Evolutionary conservation across 2,888 invertebrate species (phyloP).

Genomic region (Pterobdella sp.): DNA sequence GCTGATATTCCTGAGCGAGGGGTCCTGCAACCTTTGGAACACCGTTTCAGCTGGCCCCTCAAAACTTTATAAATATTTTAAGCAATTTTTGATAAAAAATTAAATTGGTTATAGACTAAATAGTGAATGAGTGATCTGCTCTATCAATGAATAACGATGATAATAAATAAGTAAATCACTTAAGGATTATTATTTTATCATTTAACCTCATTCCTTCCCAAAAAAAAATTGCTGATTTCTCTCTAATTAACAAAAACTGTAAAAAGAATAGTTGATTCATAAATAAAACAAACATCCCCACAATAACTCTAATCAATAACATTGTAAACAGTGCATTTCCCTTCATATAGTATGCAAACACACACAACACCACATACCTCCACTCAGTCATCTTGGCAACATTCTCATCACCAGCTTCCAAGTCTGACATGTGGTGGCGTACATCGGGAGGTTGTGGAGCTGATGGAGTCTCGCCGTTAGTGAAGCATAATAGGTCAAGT

Average conservation of each 20-base stretch:
- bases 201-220: too few species aligned
- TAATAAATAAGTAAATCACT: too few species aligned
- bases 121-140: too few species aligned
- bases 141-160: too few species aligned
- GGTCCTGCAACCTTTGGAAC: constrained; percentile 4
- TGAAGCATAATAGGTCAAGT: constrained; percentile 22
- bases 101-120: too few species aligned
- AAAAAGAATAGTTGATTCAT: too few species aligned
- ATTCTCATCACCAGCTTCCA: background rate
- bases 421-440: background rate
- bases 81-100: too few species aligned
- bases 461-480: background rate
- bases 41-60: constrained; percentile 21
- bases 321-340: too few species aligned
- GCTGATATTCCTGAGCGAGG: constrained; percentile 11
- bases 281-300: background rate
- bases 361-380: background rate
- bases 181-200: too few species aligned
- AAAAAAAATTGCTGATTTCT: too few species aligned
- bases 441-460: background rate
- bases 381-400: background rate
- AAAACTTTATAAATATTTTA: constrained; percentile 6
- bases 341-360: background rate
- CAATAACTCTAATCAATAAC: too few species aligned
- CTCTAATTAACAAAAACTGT: too few species aligned